A percentile compares a stretch with the other conserved stretches of the same genome.
Conservation (phyloP, 2,888 invertebrate genomes). For the Glaucopsyche alexis region DNA sequence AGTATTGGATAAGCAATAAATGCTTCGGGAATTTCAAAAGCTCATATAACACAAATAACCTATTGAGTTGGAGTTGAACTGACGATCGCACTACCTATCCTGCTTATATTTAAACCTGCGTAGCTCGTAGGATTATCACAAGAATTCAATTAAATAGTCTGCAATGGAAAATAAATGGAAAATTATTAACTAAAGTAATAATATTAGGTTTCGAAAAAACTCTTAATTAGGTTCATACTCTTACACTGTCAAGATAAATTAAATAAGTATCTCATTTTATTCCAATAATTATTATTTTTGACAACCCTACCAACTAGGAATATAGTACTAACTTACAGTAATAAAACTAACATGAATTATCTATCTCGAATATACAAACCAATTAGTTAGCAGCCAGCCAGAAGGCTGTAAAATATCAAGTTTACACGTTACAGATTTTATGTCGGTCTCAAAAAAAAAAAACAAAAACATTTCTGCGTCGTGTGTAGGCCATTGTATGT, state of each 20-base stretch:
- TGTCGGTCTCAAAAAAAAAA: not conserved
- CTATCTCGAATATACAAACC: constrained; percentile 28
- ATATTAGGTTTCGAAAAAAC: no score
- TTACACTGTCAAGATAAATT: no score
- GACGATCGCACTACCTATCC: constrained; percentile 12
- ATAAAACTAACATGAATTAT: constrained; percentile 22
- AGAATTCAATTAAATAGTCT: not conserved
- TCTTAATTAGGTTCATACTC: no score
- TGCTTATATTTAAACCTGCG: constrained; percentile 1
- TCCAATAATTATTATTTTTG: not conserved
- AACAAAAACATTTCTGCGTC: no score
- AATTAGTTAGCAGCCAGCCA: constrained; percentile 27
- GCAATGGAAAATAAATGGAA: not conserved
- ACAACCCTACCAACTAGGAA: not conserved
- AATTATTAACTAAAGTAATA: no score
- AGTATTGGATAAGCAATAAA: not conserved
- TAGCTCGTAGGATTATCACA: not conserved
- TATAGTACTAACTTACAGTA: not conserved
- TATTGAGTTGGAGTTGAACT: not conserved
- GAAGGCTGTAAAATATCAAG: constrained; percentile 1
- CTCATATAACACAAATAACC: constrained; percentile 18
- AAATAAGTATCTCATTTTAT: no score
- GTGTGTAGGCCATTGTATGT: no score
- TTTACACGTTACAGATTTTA: not conserved
- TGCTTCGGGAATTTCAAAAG: constrained; percentile 6